phyloP scores from a whole-genome alignment of 2,888 invertebrate species.

The Cyrtodaria siliqua region DNA sequence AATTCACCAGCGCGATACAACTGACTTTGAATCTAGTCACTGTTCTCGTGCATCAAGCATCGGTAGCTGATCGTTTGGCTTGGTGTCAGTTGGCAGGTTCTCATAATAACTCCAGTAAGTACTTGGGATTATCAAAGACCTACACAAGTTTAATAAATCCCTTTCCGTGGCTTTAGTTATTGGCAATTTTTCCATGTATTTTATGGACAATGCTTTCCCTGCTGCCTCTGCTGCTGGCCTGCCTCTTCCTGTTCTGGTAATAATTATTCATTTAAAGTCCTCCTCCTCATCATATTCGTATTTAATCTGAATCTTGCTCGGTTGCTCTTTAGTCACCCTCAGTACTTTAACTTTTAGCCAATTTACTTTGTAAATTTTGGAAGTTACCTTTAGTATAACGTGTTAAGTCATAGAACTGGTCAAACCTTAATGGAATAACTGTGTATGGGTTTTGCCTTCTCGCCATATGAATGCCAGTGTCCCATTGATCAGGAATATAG shows the following conservation, averaged over 20 bases:
- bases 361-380: conserved; percentile 6
- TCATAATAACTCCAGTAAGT: conserved; percentile 13
- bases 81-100: not conserved
- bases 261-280: not conserved
- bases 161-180: conserved; percentile 1
- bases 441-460: conserved; percentile 19
- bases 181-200: conserved; percentile 5
- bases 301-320: conserved; percentile 10
- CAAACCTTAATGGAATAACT: conserved; percentile 6
- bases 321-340: not conserved
- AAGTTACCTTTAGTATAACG: not conserved
- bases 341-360: conserved; percentile 20
- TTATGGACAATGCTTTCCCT: no score
- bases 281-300: conserved; percentile 5
- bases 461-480: conserved; percentile 29
- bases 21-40: no score
- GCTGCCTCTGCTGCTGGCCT: no score
- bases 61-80: not conserved
- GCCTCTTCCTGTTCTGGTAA: no score
- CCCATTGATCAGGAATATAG: conserved; percentile 27
- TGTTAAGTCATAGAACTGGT: conserved; percentile 9
- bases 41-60: no score
- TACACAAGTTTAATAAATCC: conserved; percentile 8
- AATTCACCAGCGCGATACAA: no score
- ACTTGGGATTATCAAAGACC: conserved; percentile 9